Evolutionary conservation across 2,888 invertebrate species (phyloP).

Genomic region (Lasius fuliginosus): DNA sequence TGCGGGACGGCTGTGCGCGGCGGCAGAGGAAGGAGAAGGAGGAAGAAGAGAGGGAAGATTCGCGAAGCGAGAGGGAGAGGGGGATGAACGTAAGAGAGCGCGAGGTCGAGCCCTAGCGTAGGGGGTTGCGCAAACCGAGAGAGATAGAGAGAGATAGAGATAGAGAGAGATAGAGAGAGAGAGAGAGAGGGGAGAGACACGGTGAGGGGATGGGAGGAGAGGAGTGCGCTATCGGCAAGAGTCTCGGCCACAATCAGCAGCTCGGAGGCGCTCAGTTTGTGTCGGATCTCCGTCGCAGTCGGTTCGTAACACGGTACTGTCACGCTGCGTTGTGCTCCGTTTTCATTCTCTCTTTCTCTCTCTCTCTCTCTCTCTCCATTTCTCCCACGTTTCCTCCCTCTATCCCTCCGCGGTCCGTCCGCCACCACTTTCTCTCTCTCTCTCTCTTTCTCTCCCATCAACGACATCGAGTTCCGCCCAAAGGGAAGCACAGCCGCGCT

Average conservation of each 20-base stretch:
- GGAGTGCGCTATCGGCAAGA: slow-evolving; percentile 63
- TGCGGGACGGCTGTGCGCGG: slow-evolving; percentile 39
- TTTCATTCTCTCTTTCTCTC: slow-evolving; percentile 68
- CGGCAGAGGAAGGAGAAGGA: slow-evolving; percentile 6
- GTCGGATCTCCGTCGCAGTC: slow-evolving; percentile 82
- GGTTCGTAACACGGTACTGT: slow-evolving; percentile 72
- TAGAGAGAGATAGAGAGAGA: slow-evolving; percentile 12
- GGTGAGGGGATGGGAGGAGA: slow-evolving; percentile 17
- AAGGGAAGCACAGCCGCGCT: slow-evolving; percentile 67
- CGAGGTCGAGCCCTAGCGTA: slow-evolving; percentile 32
- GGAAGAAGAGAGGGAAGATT: slow-evolving; percentile 20
- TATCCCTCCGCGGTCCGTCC: slow-evolving; percentile 50
- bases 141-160: background rate
- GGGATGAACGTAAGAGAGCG: slow-evolving; percentile 53
- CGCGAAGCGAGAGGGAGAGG: background rate
- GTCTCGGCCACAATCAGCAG: slow-evolving; percentile 78
- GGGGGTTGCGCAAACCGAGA: slow-evolving; percentile 28
- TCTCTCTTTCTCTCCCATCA: background rate
- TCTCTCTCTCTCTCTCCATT: slow-evolving; percentile 53
- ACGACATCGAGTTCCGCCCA: slow-evolving; percentile 71
- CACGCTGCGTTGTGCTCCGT: slow-evolving; percentile 72
- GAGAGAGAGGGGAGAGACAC: background rate
- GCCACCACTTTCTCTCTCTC: slow-evolving; percentile 4
- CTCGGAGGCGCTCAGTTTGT: slow-evolving; percentile 82
- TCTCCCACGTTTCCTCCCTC: slow-evolving; percentile 44